Percentiles rank a stretch among this genome's conserved stretches.
phyloP scores from a whole-genome alignment of 2,113 vertebrate genomes.

The Laticauda colubrina region DNA sequence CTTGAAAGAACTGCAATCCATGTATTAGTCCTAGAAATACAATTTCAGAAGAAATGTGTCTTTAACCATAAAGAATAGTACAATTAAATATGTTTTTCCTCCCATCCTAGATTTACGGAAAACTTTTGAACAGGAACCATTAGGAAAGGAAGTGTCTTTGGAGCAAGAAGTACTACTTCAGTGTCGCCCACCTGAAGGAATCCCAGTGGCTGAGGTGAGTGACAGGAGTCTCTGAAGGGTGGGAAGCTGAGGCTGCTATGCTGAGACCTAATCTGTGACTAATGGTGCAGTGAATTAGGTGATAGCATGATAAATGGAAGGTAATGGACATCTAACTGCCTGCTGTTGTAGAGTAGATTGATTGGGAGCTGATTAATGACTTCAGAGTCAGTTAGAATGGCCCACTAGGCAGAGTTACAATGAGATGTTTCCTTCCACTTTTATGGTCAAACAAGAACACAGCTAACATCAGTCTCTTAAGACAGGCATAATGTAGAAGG shows the following conservation, averaged over 20 bases:
- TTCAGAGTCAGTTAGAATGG: slow-evolving; percentile 61
- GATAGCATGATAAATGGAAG: slow-evolving; percentile 59
- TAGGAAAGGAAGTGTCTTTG: slow-evolving; percentile 92
- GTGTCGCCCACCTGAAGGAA: slow-evolving; percentile 93
- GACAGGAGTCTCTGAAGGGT: neutral
- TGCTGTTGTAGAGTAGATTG: slow-evolving; percentile 65
- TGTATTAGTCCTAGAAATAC: neutral
- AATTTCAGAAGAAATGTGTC: neutral
- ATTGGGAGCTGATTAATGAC: slow-evolving; percentile 69
- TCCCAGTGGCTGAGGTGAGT: slow-evolving; percentile 89
- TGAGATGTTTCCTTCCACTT: slow-evolving; percentile 31
- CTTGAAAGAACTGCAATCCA: neutral
- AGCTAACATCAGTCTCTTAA: slow-evolving; percentile 36
- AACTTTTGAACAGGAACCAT: slow-evolving; percentile 91
- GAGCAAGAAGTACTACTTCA: slow-evolving; percentile 94
- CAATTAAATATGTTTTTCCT: neutral
- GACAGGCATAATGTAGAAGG: neutral
- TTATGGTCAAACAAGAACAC: slow-evolving; percentile 48
- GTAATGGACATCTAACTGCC: slow-evolving; percentile 65
- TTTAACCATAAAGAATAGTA: neutral
- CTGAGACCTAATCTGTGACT: slow-evolving; percentile 46
- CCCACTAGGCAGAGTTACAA: slow-evolving; percentile 61
- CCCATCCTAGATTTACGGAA: slow-evolving; percentile 83
- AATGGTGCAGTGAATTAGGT: slow-evolving; percentile 59
- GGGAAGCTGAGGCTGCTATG: slow-evolving; percentile 38